Base-by-base conservation (phyloP, 2,113 vertebrate species). In the Cyprinus carpio region DNA sequence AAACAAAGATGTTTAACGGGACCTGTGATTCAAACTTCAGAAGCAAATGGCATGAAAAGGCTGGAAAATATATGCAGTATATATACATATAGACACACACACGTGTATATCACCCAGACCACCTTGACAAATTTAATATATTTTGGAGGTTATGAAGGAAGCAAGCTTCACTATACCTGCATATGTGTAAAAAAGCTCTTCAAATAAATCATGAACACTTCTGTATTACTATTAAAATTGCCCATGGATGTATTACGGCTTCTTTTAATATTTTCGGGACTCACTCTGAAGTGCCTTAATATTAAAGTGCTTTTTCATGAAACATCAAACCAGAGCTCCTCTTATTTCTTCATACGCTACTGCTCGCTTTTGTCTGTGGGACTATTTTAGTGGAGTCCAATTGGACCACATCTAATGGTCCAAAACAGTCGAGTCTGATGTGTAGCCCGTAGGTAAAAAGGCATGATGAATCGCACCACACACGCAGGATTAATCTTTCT, bases 401-500 rank as follows among this genome's bases (percentile, higher is more conserved):
- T 29, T 79, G 76, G 76, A 60, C 76, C 31, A 62, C 31, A 79
- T 62, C 29, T 60, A 79, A 79, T 60, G 31, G 29, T 37, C 76
- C 56, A 40, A 58, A 62, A 79, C 76, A 79, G 46, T 77, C 20
- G 9, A 6, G 29, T 79, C 31, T 79, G 23, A 23, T 79, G 31
- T 79, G 56, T 40, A 37, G 56, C 56, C 34, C 51, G 23, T 25
- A 79, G 76, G 29, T 56, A 62, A 58, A 79, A 71, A 82, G 80
- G 43, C 62, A 71, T 82, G 27, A 82, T 31, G 64, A 82, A 82
- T 54, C 43, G 8, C 80, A 69, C 13, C 29, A 54, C 62, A 51
- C 34, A 64, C 27, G 23, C 16, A 62, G 76, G 69, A 86, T 82
- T 64, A 60, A 85, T 81, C 67, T 49, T 56, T 51, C 79, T 81